A percentile compares a stretch with the other conserved stretches of the same genome.
phyloP scores from a whole-genome alignment of 2,888 invertebrate species.

The Chrysina gloriosa region DNA sequence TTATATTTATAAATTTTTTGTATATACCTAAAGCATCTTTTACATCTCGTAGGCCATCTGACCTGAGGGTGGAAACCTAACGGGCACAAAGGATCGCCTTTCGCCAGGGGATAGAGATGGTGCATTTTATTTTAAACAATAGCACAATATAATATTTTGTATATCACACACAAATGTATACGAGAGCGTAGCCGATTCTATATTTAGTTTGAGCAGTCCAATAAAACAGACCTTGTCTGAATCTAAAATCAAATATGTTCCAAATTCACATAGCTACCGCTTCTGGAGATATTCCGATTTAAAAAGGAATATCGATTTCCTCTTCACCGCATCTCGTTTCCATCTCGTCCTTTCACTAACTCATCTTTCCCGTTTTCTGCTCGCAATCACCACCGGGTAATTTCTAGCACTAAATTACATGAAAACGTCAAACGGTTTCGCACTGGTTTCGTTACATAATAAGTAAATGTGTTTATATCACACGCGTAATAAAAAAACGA shows the following conservation, averaged over 20 bases:
- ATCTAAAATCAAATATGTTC: constrained; percentile 47
- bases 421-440: not conserved
- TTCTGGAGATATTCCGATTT: constrained; percentile 14
- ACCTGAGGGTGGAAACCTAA: constrained; percentile 95
- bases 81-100: constrained; percentile 90
- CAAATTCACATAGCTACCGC: constrained; percentile 36
- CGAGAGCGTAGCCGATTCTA: constrained; percentile 43
- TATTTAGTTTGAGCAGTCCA: constrained; percentile 52
- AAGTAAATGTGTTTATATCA: constrained; percentile 7
- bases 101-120: constrained; percentile 81
- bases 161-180: constrained; percentile 40
- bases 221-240: constrained; percentile 49
- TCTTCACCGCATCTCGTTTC: not conserved
- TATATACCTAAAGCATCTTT: constrained; percentile 84
- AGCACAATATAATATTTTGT: constrained; percentile 41
- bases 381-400: not conserved
- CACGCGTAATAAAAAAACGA: not conserved
- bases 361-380: not conserved
- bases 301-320: not conserved
- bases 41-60: constrained; percentile 93
- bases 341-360: not conserved
- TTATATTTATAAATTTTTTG: too few relatives aligned
- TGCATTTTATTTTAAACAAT: constrained; percentile 60
- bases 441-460: constrained; percentile 19
- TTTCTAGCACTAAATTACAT: not conserved